These are phyloP conservation scores for Sternarchorhynchus goeldii DNA, from an alignment of 2,797 vertebrate genomes.

Conservation along the genomic window DNA sequence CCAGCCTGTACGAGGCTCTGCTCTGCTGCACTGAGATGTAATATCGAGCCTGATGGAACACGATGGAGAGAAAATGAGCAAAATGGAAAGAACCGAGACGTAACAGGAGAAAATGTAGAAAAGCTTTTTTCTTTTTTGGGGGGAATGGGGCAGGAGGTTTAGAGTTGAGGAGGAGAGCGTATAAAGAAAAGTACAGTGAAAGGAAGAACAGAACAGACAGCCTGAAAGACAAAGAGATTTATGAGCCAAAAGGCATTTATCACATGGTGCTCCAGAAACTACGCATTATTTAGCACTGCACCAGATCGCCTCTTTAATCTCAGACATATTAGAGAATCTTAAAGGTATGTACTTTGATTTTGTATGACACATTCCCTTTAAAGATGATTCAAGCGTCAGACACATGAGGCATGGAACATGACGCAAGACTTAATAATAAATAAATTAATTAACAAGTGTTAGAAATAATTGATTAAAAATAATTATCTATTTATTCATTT, in stretches of 20 bases:
- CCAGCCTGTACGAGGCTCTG: neutral
- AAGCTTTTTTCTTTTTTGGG: neutral
- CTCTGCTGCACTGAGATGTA: neutral
- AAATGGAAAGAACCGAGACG: neutral
- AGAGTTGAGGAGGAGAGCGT: neutral
- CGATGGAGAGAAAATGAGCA: slow-evolving; percentile 7
- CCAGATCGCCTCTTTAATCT: neutral
- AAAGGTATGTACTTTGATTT: slow-evolving; percentile 7
- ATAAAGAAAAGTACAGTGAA: neutral
- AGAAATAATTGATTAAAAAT: too few species aligned
- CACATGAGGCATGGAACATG: neutral
- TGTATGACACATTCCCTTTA: neutral
- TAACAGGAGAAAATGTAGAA: neutral
- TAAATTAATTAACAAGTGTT: too few species aligned
- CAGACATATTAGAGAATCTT: neutral
- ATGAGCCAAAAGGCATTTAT: neutral
- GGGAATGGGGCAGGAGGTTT: too few species aligned
- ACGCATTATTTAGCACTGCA: slow-evolving; percentile 9
- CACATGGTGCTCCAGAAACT: slow-evolving; percentile 1
- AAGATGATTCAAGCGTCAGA: slow-evolving; percentile 11
- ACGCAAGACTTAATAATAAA: too few species aligned
- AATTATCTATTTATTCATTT: too few species aligned
- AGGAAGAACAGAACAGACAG: neutral
- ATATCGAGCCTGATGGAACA: slow-evolving; percentile 15
- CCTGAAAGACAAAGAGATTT: neutral